These are phyloP conservation scores for Regulus satrapa DNA, from an alignment of 2,113 vertebrate genomes.

Conservation along the genomic window DNA sequence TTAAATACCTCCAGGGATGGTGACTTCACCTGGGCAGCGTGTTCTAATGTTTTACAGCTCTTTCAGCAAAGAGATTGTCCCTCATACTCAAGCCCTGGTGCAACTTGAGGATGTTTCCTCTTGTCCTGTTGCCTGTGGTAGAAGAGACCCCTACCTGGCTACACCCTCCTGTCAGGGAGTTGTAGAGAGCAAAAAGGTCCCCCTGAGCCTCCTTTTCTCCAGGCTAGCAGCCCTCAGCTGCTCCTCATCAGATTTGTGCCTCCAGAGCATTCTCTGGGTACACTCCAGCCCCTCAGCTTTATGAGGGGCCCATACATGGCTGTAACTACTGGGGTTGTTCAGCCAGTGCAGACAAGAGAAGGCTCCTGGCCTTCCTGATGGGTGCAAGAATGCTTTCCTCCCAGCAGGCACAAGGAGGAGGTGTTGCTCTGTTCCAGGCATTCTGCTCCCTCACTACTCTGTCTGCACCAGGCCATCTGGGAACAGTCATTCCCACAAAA, in stretches of 20 bases:
- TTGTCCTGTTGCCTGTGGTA: background rate
- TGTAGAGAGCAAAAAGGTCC: background rate
- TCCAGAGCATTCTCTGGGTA: background rate
- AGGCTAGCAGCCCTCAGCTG: background rate
- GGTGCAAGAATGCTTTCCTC: background rate
- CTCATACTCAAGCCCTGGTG: background rate
- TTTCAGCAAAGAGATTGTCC: background rate
- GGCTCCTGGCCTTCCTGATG: background rate
- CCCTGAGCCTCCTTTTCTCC: background rate
- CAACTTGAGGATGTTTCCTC: accelerated
- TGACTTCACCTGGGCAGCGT: background rate
- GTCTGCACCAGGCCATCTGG: background rate
- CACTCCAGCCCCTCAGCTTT: background rate
- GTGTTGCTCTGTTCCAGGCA: background rate
- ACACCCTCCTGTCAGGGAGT: background rate
- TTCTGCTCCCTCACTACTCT: background rate
- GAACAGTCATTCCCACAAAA: background rate
- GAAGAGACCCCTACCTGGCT: background rate
- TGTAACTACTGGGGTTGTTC: background rate
- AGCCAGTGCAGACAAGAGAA: background rate
- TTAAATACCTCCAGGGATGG: background rate
- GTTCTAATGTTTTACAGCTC: background rate
- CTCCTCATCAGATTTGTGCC: background rate
- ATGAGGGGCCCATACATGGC: background rate
- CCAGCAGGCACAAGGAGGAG: slow-evolving; percentile 29